A percentile compares a stretch with the other conserved stretches of the same genome.
Evolutionary conservation across 2,113 vertebrate genomes (phyloP).

Genomic region (Larimichthys polyactis): DNA sequence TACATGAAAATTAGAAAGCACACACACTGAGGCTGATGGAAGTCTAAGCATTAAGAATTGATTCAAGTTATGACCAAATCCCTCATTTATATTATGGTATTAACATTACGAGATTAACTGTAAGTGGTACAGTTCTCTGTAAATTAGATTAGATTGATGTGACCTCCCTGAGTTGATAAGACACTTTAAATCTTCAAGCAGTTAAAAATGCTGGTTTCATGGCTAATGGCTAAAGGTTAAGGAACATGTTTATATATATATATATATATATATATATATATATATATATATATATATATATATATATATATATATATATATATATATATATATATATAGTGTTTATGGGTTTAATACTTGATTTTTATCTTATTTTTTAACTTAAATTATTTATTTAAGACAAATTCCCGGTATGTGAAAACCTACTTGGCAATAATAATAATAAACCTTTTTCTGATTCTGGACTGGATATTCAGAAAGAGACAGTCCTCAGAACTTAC

Average conservation of each 20-base stretch:
- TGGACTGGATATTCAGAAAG: neutral
- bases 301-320: too few relatives aligned
- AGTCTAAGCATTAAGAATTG: neutral
- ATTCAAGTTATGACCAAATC: neutral
- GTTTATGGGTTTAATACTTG: too few relatives aligned
- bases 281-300: too few relatives aligned
- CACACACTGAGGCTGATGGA: neutral
- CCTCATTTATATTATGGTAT: too few relatives aligned
- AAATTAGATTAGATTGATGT: neutral
- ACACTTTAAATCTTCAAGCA: neutral
- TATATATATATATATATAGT: too few relatives aligned
- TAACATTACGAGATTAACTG: neutral
- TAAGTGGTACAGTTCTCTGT: neutral
- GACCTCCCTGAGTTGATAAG: neutral
- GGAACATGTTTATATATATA: too few relatives aligned
- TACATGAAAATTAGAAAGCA: neutral
- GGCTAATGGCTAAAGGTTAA: neutral
- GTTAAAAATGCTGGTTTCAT: neutral
- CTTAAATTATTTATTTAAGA: too few relatives aligned
- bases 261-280: too few relatives aligned
- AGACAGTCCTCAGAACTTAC: constrained; percentile 59
- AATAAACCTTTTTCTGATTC: too few relatives aligned
- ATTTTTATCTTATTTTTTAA: too few relatives aligned
- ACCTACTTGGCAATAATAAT: too few relatives aligned
- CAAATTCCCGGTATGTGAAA: too few relatives aligned